Base-by-base conservation (phyloP, 1,140 invertebrate genomes). In the Lithobius niger region DNA sequence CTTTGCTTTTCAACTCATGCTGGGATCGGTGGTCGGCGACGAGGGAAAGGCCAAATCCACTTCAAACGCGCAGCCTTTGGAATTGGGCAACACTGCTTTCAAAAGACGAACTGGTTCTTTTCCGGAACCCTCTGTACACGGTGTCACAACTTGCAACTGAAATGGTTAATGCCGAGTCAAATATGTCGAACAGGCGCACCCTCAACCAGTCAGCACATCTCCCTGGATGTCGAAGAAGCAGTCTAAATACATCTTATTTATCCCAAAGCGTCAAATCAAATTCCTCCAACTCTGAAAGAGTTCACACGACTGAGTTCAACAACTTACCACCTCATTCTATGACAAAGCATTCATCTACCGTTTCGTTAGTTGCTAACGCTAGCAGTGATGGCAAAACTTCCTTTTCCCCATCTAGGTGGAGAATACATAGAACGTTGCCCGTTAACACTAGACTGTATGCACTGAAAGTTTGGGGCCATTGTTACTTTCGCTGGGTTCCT, bases 401-500 rank as follows among this genome's bases (percentile, higher is more conserved):
- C n/a, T n/a, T n/a, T n/a, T n/a, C 44, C 19, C 22, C 19, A 27
- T 26, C 13, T 19, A 51, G 54, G 45, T 31, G 43, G 19, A 26
- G 22, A 54, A 18, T 27, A 18, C 18, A 13, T 31, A 3, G 27
- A 26, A 19, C 19, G 3, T 50, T 50, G 24, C 22, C 48, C 21
- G 48, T 50, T 3, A 50, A 50, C n/a, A 13, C 48, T 4, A 6
- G 27, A 3, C 4, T 26, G 4, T 50, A 4, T 6, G 48, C 21
- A 59, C 67, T 90, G 56, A 79, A 85, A 49, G 66, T 94, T n/a
- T 95, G 89, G 89, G 74, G 77, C 45, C 86, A 88, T 64, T 92
- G 87, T 71, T 95, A 91, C 71, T 82, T 87, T 60, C 80, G 89
- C 1, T 93, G 88, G 86, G 76, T 91, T 64, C 80, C 82, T 3